Percentiles rank a stretch among this genome's conserved stretches.
Evolutionary conservation across 2,888 invertebrate genomes (phyloP).

Genomic region (Heteromurus nitidus): DNA sequence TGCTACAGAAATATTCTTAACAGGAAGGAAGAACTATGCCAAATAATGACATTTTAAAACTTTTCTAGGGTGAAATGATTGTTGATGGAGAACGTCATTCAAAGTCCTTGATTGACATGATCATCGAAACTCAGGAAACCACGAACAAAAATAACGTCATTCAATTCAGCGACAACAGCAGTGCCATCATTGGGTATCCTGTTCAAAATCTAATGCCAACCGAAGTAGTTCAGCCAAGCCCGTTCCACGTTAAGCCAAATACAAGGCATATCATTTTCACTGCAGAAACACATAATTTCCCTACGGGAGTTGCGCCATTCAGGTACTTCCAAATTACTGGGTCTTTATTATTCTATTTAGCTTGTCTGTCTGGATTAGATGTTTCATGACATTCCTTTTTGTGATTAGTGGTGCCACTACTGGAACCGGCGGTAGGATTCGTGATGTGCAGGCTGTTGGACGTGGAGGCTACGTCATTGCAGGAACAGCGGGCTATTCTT

Average conservation of each 20-base stretch:
- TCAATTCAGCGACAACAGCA: constrained; percentile 97
- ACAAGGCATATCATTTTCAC: constrained; percentile 95
- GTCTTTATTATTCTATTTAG: not conserved
- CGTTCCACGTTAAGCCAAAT: constrained; percentile 78
- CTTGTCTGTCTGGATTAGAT: constrained; percentile 22
- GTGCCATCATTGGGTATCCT: constrained; percentile 90
- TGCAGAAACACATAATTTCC: constrained; percentile 99
- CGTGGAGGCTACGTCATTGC: constrained; percentile 95
- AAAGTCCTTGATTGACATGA: constrained; percentile 93
- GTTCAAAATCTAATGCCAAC: constrained; percentile 83
- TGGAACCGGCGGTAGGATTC: constrained; percentile 95
- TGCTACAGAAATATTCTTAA: too few species aligned
- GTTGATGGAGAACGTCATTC: constrained; percentile 86
- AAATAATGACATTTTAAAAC: constrained; percentile 64
- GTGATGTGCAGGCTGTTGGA: constrained; percentile 97
- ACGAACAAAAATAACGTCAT: constrained; percentile 96
- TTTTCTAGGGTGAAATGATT: constrained; percentile 87
- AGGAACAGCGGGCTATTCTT: constrained; percentile 96
- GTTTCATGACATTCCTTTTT: too few species aligned
- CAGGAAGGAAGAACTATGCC: not conserved
- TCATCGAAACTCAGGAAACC: constrained; percentile 89
- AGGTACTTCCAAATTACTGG: constrained; percentile 75
- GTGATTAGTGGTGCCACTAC: constrained; percentile 98
- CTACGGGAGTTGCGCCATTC: constrained; percentile 97
- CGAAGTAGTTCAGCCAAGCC: constrained; percentile 81